Conservation (phyloP, 2,797 vertebrate genomes). For the Sebastes paucispinis region DNA sequence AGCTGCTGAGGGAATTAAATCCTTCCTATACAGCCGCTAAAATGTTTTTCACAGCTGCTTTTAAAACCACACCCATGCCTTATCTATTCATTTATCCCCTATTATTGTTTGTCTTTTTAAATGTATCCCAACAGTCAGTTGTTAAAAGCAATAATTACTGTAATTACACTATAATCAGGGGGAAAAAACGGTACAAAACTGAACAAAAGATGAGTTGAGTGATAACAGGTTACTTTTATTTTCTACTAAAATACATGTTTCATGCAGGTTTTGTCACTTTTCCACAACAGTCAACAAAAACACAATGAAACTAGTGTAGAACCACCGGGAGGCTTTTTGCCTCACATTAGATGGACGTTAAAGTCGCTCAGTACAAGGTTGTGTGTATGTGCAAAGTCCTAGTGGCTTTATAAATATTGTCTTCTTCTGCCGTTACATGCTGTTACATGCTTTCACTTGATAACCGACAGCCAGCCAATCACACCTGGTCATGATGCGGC, state of each 20-base stretch:
- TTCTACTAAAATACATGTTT: slow-evolving; percentile 75
- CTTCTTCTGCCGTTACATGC: slow-evolving; percentile 32
- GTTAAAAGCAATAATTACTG: background rate
- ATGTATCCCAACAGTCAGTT: background rate
- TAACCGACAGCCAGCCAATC: slow-evolving; percentile 28
- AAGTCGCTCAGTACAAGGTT: slow-evolving; percentile 39
- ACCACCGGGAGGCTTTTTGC: slow-evolving; percentile 12
- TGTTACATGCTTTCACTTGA: slow-evolving; percentile 28
- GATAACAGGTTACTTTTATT: slow-evolving; percentile 71
- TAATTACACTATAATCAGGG: background rate
- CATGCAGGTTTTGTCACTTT: slow-evolving; percentile 71
- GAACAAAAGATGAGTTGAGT: slow-evolving; percentile 12
- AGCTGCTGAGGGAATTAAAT: slow-evolving; percentile 27
- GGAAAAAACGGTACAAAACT: background rate
- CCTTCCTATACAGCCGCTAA: background rate
- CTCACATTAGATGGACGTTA: slow-evolving; percentile 30
- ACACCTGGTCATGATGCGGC: slow-evolving; percentile 11
- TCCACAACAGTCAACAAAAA: slow-evolving; percentile 70
- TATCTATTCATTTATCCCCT: background rate
- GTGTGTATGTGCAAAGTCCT: slow-evolving; percentile 53
- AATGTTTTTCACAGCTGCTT: slow-evolving; percentile 19
- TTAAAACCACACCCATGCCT: background rate
- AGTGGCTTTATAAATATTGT: slow-evolving; percentile 38
- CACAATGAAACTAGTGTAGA: slow-evolving; percentile 47
- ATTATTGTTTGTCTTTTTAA: background rate